Conservation (phyloP, 2,797 vertebrate species). For the Chrosomus eos region DNA sequence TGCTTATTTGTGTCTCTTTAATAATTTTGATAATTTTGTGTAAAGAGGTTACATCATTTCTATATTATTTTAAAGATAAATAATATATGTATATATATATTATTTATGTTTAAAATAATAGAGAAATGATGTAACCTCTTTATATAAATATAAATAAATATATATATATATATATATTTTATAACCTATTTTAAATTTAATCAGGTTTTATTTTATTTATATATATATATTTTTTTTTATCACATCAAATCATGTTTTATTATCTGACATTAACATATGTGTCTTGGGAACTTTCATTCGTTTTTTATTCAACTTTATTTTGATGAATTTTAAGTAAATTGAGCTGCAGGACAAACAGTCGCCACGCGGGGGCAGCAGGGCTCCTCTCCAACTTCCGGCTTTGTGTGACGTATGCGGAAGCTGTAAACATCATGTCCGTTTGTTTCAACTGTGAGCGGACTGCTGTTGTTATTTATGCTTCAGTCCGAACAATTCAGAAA, state of each 20-base stretch:
- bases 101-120: no score
- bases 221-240: no score
- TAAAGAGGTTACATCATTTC: not conserved
- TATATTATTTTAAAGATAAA: not conserved
- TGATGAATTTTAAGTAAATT: no score
- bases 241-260: not conserved
- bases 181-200: no score
- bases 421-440: not conserved
- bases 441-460: not conserved
- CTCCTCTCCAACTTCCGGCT: not conserved
- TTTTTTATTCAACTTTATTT: not conserved
- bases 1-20: not conserved
- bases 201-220: no score
- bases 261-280: not conserved
- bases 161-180: no score
- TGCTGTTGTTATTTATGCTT: constrained; percentile 3
- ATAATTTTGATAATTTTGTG: not conserved
- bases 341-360: no score
- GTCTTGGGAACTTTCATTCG: not conserved
- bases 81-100: no score
- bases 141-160: no score
- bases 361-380: not conserved
- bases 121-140: no score
- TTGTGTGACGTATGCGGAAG: constrained; percentile 22
- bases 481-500: not conserved